These are phyloP conservation scores for Hippocampus kuda DNA, from an alignment of 2,797 vertebrate species.

Conservation along the genomic window DNA sequence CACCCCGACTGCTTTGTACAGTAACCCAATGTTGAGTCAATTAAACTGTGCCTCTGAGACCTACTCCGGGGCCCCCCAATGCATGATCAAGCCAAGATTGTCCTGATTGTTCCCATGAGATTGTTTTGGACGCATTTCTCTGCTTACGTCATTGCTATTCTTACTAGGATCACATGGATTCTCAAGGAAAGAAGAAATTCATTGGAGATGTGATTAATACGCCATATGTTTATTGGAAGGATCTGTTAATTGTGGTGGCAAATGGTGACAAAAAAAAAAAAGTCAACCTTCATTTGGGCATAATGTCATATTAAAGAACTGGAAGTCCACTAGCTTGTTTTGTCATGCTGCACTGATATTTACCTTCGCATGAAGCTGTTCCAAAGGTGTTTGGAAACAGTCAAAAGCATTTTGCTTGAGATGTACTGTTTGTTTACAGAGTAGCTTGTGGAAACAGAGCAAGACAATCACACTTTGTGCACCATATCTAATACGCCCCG, in stretches of 20 bases:
- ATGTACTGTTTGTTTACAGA: conserved; percentile 11
- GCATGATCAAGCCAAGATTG: conserved; percentile 11
- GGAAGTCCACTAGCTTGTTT: background rate
- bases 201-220: conserved; percentile 21
- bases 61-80: background rate
- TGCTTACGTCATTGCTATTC: conserved; percentile 5
- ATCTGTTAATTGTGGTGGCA: background rate
- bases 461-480: too few relatives aligned
- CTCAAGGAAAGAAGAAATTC: background rate
- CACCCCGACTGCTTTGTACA: conserved; percentile 4
- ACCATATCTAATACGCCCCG: too few relatives aligned
- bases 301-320: background rate
- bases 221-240: background rate
- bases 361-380: background rate
- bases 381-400: background rate
- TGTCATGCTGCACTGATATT: background rate
- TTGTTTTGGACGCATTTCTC: conserved; percentile 9
- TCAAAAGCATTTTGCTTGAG: too few relatives aligned
- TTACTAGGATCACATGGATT: conserved; percentile 12
- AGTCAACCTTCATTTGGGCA: background rate
- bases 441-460: background rate
- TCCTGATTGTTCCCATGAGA: conserved; percentile 20
- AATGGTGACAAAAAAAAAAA: background rate
- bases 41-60: conserved; percentile 9
- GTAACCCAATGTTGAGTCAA: conserved; percentile 15